Evolutionary conservation across 92 coral and sea anemone genomes (phyloP).

Genomic region (Phymanthus crucifer): DNA sequence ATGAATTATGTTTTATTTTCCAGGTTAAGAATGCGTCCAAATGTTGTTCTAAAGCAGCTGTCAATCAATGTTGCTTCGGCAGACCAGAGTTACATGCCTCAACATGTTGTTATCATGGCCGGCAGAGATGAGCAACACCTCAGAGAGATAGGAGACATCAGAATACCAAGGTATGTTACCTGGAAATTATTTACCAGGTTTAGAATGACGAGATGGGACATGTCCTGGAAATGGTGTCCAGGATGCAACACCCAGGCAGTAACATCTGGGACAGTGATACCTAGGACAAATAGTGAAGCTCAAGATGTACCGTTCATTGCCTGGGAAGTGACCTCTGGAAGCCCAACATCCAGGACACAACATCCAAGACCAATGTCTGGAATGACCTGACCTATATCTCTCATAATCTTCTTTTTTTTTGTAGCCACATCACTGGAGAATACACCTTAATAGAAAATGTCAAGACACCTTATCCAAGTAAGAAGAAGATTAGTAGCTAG

Average conservation of each 20-base stretch:
- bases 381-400: too few relatives aligned
- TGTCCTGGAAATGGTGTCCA: too few relatives aligned
- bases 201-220: too few relatives aligned
- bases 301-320: too few relatives aligned
- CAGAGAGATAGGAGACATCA: conserved; percentile 90
- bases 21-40: conserved; percentile 94
- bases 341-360: too few relatives aligned
- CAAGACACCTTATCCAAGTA: conserved; percentile 92
- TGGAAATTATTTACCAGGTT: neutral
- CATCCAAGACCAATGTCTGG: too few relatives aligned
- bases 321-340: too few relatives aligned
- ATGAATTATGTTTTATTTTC: neutral
- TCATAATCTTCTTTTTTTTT: neutral
- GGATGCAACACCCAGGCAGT: too few relatives aligned
- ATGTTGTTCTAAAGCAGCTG: conserved; percentile 93
- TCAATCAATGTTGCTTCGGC: conserved; percentile 95
- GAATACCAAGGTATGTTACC: conserved; percentile 74
- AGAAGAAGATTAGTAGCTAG: neutral
- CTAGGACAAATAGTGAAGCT: too few relatives aligned
- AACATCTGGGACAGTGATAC: neutral
- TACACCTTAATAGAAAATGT: conserved; percentile 89
- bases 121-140: conserved; percentile 95
- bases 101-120: conserved; percentile 90
- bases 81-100: conserved; percentile 99
- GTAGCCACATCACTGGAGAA: conserved; percentile 85